These are phyloP conservation scores for Spilosoma lubricipeda DNA, from an alignment of 2,888 invertebrate species.

Conservation along the genomic window DNA sequence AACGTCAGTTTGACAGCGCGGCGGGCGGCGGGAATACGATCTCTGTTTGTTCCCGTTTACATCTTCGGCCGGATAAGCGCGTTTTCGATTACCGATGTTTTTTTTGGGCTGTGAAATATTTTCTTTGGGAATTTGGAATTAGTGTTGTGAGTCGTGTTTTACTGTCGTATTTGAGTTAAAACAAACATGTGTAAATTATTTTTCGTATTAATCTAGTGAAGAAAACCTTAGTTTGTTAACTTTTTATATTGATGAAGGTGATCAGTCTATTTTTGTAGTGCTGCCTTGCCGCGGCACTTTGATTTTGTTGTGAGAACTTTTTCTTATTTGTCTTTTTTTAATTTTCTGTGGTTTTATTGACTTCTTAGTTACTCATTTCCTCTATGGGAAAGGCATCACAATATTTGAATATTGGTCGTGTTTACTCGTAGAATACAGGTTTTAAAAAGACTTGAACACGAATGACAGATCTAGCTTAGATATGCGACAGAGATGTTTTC, in stretches of 20 bases:
- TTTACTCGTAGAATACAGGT: neutral
- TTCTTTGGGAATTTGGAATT: conserved; percentile 49
- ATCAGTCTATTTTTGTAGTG: neutral
- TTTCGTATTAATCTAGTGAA: conserved; percentile 42
- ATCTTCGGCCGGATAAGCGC: conserved; percentile 78
- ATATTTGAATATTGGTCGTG: neutral
- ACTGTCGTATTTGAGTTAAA: conserved; percentile 30
- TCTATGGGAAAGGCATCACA: neutral
- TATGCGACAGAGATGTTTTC: too few species aligned
- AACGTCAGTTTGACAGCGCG: conserved; percentile 85
- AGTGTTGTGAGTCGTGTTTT: conserved; percentile 59
- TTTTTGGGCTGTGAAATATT: conserved; percentile 57
- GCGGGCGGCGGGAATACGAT: conserved; percentile 85
- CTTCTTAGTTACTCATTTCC: neutral
- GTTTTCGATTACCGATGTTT: conserved; percentile 76
- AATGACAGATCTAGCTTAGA: neutral
- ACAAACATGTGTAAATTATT: conserved; percentile 27
- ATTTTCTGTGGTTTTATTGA: neutral
- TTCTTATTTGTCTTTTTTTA: neutral
- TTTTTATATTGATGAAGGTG: neutral
- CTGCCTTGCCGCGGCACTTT: neutral
- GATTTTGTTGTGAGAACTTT: neutral
- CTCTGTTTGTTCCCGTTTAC: conserved; percentile 82
- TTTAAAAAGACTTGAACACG: neutral
- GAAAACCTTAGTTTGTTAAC: conserved; percentile 24